Evolutionary conservation across 1,140 invertebrate genomes (phyloP).

Genomic region (Globodera ellingtonae): DNA sequence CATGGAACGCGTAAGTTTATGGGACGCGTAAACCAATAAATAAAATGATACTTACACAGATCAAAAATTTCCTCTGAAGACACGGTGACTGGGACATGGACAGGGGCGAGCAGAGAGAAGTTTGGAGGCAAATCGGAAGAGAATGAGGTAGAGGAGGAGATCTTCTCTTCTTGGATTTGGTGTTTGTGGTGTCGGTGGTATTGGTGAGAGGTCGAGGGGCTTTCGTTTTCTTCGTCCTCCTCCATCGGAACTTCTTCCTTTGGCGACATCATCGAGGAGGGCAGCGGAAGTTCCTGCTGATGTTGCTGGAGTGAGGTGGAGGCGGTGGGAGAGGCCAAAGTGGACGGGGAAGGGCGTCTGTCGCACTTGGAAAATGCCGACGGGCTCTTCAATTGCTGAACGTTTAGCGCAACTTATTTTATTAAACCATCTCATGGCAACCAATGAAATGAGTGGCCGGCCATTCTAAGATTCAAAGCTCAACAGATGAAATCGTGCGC

Average conservation of each 20-base stretch:
- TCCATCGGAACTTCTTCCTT: conserved; percentile 17
- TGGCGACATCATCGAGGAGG: conserved; percentile 26
- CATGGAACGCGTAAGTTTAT: too few species aligned
- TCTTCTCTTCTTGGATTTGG: conserved; percentile 26
- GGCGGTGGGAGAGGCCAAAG: background rate
- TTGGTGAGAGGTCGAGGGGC: conserved; percentile 16
- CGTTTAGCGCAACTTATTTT: background rate
- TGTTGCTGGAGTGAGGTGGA: background rate
- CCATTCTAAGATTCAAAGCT: too few species aligned
- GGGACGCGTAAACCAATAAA: too few species aligned
- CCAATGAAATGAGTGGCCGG: too few species aligned
- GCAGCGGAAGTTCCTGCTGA: conserved; percentile 11
- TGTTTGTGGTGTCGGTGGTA: conserved; percentile 21
- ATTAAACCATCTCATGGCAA: too few species aligned
- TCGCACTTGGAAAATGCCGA: background rate
- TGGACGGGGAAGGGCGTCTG: background rate
- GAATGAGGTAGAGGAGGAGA: conserved; percentile 28
- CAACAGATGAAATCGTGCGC: too few species aligned
- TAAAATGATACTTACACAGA: conserved; percentile 16
- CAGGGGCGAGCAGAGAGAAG: conserved; percentile 54
- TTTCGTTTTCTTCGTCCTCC: conserved; percentile 12
- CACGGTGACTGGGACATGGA: conserved; percentile 57
- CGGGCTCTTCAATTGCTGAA: too few species aligned
- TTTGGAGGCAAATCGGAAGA: conserved; percentile 36
- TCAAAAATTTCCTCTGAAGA: conserved; percentile 52